Evolutionary conservation across 2,113 vertebrate genomes (phyloP), one percentile per base, ranked within the genome.

Genomic region (Panthera tigris): DNA sequence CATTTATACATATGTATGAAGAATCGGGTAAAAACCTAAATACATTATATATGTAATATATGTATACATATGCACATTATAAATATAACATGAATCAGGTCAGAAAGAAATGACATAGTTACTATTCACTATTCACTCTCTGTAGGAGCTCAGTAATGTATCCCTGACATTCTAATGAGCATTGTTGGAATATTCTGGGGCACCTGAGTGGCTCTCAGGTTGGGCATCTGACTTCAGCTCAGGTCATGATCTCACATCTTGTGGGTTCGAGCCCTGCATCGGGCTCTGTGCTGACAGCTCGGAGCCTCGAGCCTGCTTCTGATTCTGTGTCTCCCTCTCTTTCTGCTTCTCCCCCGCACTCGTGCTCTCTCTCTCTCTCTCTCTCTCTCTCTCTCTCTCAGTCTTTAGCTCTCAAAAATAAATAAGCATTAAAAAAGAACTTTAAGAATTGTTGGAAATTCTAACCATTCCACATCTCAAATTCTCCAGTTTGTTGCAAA

Each of bases 101-200:
- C 81, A 79, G 16, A 39, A 79, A 68, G 18, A 9, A 78, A 68
- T 45, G 45, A 61, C 13, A 50, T 18, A 16, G 25, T 45, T 21
- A 68, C 1, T 39, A 7, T 78, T 89, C n/a, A 25, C 61, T 45
- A 45, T 9, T 45, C 45, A 9, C 45, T 25, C 15, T 80, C 16
- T 5, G 5, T 1, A 41, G 39, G 57, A 41, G n/a, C 16, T 45
- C 52, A 0, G 31, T 1, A 16, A 31, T 14, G 9, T 3, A 7
- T 12, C 13, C 16, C 87, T 36, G 31, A 15, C 65, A 36, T 18
- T 80, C 87, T n/a, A 14, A 33, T 31, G 23, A 45, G 39, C 61
- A 78, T 3, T 4, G 14, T 21, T 57, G 48, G 25, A 41, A 71
- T n/a, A 85, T 65, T 48, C 23, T 23, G 45, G 8, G 45, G 45